Conservation (phyloP, 2,797 vertebrate species). For the Esox lucius region DNA sequence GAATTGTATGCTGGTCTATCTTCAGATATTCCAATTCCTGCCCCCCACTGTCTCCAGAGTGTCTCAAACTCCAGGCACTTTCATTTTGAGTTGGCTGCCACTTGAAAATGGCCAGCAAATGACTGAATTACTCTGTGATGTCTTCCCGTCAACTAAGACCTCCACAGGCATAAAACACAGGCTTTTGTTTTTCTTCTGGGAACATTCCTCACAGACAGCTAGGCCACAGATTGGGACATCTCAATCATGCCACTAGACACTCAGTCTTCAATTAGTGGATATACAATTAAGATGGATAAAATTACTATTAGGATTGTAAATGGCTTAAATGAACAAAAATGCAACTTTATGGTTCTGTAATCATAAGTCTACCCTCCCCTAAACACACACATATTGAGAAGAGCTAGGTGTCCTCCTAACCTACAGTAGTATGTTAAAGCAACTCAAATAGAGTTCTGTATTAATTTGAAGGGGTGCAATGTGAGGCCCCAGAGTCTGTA, state of each 20-base stretch:
- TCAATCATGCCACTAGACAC: conserved; percentile 41
- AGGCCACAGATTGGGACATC: conserved; percentile 58
- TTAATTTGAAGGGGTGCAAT: conserved; percentile 61
- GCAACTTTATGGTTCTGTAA: not conserved
- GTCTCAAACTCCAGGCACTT: conserved; percentile 52
- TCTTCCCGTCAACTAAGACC: conserved; percentile 55
- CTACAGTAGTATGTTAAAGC: conserved; percentile 42
- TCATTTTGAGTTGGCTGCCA: conserved; percentile 54
- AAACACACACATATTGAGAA: not conserved
- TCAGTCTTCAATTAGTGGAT: conserved; percentile 35
- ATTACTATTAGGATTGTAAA: conserved; percentile 26
- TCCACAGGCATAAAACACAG: conserved; percentile 54
- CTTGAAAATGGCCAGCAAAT: conserved; percentile 72
- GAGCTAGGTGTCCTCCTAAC: conserved; percentile 28
- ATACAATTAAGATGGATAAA: conserved; percentile 45
- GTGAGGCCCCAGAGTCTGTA: conserved; percentile 61
- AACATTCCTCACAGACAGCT: conserved; percentile 59
- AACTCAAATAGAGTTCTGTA: conserved; percentile 59
- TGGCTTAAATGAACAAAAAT: conserved; percentile 25
- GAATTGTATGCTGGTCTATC: conserved; percentile 39
- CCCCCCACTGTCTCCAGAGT: conserved; percentile 22
- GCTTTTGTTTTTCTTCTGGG: conserved; percentile 55
- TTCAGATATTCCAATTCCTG: conserved; percentile 40
- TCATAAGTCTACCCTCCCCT: not conserved
- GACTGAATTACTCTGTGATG: conserved; percentile 70